A percentile compares a stretch with the other conserved stretches of the same genome.
phyloP scores from a whole-genome alignment of 1,140 invertebrate genomes.

The Vanessa atalanta region DNA sequence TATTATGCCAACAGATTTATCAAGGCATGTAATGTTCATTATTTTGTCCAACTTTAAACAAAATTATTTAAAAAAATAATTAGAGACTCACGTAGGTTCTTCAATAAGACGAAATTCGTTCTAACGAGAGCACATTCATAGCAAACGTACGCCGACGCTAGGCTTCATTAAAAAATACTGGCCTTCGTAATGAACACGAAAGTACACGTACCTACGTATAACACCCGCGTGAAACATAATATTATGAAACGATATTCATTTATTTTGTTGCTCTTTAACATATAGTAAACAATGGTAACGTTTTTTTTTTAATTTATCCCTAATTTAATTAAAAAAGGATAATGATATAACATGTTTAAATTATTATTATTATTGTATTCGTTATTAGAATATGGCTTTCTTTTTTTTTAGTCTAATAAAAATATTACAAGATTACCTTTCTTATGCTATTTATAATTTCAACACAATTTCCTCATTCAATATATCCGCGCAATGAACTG shows the following conservation, averaged over 20 bases:
- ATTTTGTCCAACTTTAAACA: background rate
- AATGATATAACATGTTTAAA: background rate
- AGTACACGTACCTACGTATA: slow-evolving; percentile 3
- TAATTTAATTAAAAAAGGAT: background rate
- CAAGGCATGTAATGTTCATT: background rate
- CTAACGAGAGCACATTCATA: slow-evolving; percentile 25
- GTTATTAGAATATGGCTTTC: too few species aligned
- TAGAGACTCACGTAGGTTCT: slow-evolving; percentile 13
- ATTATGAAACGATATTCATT: slow-evolving; percentile 7
- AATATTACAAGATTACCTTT: background rate
- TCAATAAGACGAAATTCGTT: slow-evolving; percentile 19
- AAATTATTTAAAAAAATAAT: slow-evolving; percentile 12
- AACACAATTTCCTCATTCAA: slow-evolving; percentile 20
- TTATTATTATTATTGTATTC: background rate
- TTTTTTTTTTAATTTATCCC: too few species aligned
- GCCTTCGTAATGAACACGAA: slow-evolving; percentile 21
- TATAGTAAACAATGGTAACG: too few species aligned
- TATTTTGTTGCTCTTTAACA: background rate
- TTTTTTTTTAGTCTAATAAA: too few species aligned
- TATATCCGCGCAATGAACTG: slow-evolving; percentile 18
- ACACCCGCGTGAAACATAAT: slow-evolving; percentile 16
- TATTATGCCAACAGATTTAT: background rate
- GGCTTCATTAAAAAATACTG: slow-evolving; percentile 28
- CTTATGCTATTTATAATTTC: slow-evolving; percentile 14
- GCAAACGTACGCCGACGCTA: slow-evolving; percentile 8